Evolutionary conservation across 2,888 invertebrate genomes (phyloP).

Genomic region (Cantharis rustica): DNA sequence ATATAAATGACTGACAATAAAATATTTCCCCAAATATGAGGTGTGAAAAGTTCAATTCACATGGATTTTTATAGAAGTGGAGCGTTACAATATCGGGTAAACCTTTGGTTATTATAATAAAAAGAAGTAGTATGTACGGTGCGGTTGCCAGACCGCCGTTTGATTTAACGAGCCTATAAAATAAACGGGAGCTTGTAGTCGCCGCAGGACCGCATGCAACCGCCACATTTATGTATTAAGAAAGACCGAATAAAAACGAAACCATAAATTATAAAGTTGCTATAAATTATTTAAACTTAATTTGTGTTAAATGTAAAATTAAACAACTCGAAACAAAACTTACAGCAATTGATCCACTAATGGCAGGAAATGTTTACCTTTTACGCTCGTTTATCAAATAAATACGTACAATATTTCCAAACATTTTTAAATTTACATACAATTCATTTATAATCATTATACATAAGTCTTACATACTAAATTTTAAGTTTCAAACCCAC

Average conservation of each 20-base stretch:
- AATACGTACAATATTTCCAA: not conserved
- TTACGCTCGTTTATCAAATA: not conserved
- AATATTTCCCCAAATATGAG: conserved; percentile 29
- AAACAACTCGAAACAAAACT: not conserved
- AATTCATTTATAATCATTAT: not conserved
- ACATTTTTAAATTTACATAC: not conserved
- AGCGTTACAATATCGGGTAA: conserved; percentile 26
- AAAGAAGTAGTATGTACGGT: conserved; percentile 22
- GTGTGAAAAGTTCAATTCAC: conserved; percentile 32
- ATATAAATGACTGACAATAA: conserved; percentile 25
- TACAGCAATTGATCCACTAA: not conserved
- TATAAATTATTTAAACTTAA: conserved; percentile 21
- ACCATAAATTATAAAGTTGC: conserved; percentile 18
- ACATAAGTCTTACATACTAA: not conserved
- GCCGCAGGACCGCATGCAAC: conserved; percentile 31
- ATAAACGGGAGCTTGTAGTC: conserved; percentile 33
- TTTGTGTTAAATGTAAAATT: conserved; percentile 1
- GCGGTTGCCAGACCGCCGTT: conserved; percentile 31
- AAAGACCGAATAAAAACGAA: conserved; percentile 20
- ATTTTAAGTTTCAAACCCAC: not conserved
- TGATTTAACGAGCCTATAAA: conserved; percentile 34
- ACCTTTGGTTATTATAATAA: conserved; percentile 27
- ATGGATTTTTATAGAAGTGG: conserved; percentile 33
- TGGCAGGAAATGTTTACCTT: not conserved
- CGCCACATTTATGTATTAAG: conserved; percentile 31